Evolutionary conservation across 2,888 invertebrate genomes (phyloP).

Genomic region (Dastarcus helophoroides): DNA sequence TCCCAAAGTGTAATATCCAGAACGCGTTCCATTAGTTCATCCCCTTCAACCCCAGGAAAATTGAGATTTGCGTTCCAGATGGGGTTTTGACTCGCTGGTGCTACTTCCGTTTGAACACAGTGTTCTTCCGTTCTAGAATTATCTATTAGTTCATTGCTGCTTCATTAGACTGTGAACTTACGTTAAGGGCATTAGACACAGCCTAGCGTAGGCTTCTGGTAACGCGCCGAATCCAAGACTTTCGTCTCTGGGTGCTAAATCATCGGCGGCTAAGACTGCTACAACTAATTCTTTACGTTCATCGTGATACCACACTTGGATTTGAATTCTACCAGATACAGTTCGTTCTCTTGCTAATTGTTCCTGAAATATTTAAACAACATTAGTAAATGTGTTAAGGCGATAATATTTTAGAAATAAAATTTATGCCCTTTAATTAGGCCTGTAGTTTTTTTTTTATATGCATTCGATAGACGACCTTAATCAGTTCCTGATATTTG

Average conservation of each 20-base stretch:
- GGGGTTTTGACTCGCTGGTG: conserved; percentile 77
- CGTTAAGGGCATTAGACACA: conserved; percentile 70
- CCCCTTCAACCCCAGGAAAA: conserved; percentile 68
- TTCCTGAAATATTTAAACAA: no score
- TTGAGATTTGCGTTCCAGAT: conserved; percentile 88
- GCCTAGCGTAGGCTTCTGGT: conserved; percentile 77
- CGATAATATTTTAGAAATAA: no score
- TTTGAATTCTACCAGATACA: conserved; percentile 68
- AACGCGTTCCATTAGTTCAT: conserved; percentile 65
- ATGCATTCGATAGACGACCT: no score
- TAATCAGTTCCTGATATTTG: no score
- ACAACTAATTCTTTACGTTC: conserved; percentile 74
- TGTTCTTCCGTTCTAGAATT: conserved; percentile 56
- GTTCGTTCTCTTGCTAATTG: conserved; percentile 64
- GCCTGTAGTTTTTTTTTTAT: no score
- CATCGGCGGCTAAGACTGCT: conserved; percentile 76
- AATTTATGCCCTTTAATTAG: no score
- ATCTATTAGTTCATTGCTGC: background rate
- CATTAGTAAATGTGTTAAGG: no score
- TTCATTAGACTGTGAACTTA: conserved; percentile 41
- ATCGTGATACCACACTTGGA: conserved; percentile 82
- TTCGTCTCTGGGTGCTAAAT: conserved; percentile 69
- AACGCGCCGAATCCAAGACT: conserved; percentile 62
- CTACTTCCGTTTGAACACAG: conserved; percentile 71
- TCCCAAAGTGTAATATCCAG: conserved; percentile 86